Base-by-base conservation (phyloP, 2,797 vertebrate genomes). In the Pipistrellus pipistrellus region DNA sequence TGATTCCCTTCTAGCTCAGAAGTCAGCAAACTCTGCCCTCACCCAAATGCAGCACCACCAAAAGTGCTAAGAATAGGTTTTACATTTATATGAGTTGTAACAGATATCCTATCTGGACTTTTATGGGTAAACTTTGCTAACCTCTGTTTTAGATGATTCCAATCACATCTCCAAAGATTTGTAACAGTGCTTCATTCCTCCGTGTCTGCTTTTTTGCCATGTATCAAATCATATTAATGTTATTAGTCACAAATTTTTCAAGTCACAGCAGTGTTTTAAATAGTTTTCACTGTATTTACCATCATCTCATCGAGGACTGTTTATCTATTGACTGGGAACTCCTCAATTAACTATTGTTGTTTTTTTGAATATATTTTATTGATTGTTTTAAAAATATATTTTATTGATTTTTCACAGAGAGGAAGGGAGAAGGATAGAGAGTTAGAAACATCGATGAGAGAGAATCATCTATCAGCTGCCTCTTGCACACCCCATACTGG, bases 191-290 rank as follows among this genome's bases (percentile, higher is more conserved):
- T 91, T 87, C 35, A 62, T 75, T 68, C 53, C 20, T 88, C 48
- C 25, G 3, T 59, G 35, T n/a, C 88, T 96, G 18, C 64, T 55
- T 92, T 35, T 92, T 87, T 71, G 68, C 64, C 57, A 78, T 46
- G 55, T 85, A 18, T 32, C 25, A 66, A 64, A 90, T 75, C 62
- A 41, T 46, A 35, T 53, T 13, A 41, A 25, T 83, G 17, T 71
- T 78, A 35, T 78, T 90, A 53, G 72, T 85, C 38, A 88, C 17
- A 55, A 78, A 46, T 9, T 46, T 91, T 78, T 88, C 38, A 88
- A 73, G 55, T 66, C 51, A 72, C 4, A 73, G 21, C 14, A 73
- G 48, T 69, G 8, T 62, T 71, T 27, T 27, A 44, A 44, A 44
- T 11, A 83, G 21, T 83, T 94, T 83, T 85, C 14, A 38, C 55